phyloP scores from a whole-genome alignment of 1,140 invertebrate genomes.

The Tetramorium parvispinum region DNA sequence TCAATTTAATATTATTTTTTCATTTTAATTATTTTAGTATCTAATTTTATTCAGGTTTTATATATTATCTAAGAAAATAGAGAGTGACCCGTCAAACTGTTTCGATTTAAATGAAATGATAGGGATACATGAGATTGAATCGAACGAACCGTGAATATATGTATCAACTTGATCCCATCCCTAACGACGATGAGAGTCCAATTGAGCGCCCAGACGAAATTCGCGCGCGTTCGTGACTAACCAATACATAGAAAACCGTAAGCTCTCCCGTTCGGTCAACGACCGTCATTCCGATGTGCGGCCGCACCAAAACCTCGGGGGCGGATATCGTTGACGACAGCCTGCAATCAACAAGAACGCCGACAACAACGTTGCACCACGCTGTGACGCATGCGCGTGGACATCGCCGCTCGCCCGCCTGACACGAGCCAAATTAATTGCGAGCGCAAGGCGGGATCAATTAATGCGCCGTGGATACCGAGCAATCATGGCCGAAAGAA shows the following conservation, averaged over 20 bases:
- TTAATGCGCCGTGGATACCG: constrained; percentile 35
- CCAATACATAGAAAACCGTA: constrained; percentile 44
- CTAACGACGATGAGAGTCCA: constrained; percentile 30
- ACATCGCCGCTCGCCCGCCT: constrained; percentile 36
- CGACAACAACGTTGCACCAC: constrained; percentile 49
- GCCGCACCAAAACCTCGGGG: constrained; percentile 49
- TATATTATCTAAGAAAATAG: neutral
- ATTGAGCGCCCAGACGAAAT: constrained; percentile 29
- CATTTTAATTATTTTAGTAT: neutral
- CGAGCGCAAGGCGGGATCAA: constrained; percentile 49
- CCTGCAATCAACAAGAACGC: constrained; percentile 59
- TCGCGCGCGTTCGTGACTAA: constrained; percentile 30
- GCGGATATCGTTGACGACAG: constrained; percentile 56
- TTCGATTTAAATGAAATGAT: constrained; percentile 25
- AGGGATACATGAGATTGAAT: constrained; percentile 6
- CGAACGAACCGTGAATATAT: neutral
- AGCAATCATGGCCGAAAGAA: constrained; percentile 50
- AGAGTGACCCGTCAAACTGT: neutral
- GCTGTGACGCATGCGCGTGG: constrained; percentile 50
- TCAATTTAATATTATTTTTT: neutral
- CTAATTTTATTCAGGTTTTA: neutral
- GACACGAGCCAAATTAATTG: constrained; percentile 58
- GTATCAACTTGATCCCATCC: constrained; percentile 47
- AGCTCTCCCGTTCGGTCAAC: constrained; percentile 51
- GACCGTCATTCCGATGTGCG: constrained; percentile 53